Evolutionary conservation across 1,140 invertebrate genomes (phyloP).

Genomic region (Antheraea mylitta): DNA sequence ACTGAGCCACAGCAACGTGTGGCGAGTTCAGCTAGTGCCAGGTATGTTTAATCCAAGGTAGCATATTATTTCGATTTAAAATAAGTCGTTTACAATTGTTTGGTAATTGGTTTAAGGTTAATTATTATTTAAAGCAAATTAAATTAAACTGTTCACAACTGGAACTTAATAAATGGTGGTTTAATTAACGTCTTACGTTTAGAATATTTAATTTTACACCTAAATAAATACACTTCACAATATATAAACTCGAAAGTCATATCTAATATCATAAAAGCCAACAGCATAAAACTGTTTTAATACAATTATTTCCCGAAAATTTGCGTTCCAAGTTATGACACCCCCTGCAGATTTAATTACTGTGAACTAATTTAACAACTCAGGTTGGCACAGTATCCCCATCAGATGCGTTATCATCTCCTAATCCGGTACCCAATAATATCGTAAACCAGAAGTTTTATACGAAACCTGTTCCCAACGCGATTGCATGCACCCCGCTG

Average conservation of each 20-base stretch:
- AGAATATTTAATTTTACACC: too few relatives aligned
- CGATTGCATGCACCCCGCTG: slow-evolving; percentile 54
- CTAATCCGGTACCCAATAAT: slow-evolving; percentile 69
- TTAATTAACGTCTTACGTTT: too few relatives aligned
- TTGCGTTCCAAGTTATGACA: slow-evolving; percentile 37
- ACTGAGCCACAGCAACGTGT: too few relatives aligned
- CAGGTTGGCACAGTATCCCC: slow-evolving; percentile 59
- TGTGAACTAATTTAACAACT: slow-evolving; percentile 58
- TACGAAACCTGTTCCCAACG: slow-evolving; percentile 61
- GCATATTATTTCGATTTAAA: too few relatives aligned
- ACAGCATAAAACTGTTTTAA: slow-evolving; percentile 36
- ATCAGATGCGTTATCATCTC: slow-evolving; percentile 63
- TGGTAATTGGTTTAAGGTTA: too few relatives aligned
- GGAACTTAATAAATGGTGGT: too few relatives aligned
- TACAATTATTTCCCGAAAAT: slow-evolving; percentile 39
- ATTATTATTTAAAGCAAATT: too few relatives aligned
- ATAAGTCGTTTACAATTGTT: too few relatives aligned
- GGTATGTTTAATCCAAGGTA: too few relatives aligned
- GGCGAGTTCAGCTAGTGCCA: too few relatives aligned
- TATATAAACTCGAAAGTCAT: slow-evolving; percentile 8
- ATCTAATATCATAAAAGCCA: slow-evolving; percentile 25
- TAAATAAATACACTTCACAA: background rate
- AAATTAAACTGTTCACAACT: too few relatives aligned
- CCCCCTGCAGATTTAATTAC: slow-evolving; percentile 56
- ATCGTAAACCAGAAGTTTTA: slow-evolving; percentile 72